Evolutionary conservation across 2,113 vertebrate species (phyloP).

Genomic region (Microcebus lehilahytsara): DNA sequence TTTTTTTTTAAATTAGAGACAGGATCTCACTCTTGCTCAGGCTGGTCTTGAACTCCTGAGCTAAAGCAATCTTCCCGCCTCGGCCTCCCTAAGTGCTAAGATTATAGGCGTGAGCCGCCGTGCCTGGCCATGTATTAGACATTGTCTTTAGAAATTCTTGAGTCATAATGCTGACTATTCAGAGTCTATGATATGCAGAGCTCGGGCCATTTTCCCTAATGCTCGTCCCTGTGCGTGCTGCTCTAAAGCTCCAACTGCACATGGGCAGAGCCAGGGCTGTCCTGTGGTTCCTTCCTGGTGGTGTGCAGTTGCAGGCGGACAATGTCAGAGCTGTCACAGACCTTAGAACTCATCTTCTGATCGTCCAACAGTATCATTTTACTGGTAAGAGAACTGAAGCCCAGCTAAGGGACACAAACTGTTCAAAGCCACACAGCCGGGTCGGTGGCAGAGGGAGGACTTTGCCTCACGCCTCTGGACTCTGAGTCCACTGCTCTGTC

Average conservation of each 20-base stretch:
- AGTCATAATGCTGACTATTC: not conserved
- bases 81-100: too few species aligned
- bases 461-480: not conserved
- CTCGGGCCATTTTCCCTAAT: not conserved
- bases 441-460: not conserved
- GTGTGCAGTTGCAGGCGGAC: rapidly evolving
- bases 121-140: not conserved
- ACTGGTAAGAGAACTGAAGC: not conserved
- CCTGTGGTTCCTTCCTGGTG: not conserved
- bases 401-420: not conserved
- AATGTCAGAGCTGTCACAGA: not conserved
- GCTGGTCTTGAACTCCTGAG: too few species aligned
- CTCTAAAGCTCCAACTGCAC: not conserved
- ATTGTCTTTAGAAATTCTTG: not conserved
- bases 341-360: not conserved
- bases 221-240: not conserved
- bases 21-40: too few species aligned
- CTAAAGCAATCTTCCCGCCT: too few species aligned
- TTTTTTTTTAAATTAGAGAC: too few species aligned
- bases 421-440: not conserved
- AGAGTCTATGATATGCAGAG: not conserved
- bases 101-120: too few species aligned
- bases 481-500: not conserved
- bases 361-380: not conserved
- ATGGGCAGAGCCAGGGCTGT: rapidly evolving